These are phyloP conservation scores for Phortica variegata DNA, from an alignment of 1,140 invertebrate genomes.

Conservation along the genomic window DNA sequence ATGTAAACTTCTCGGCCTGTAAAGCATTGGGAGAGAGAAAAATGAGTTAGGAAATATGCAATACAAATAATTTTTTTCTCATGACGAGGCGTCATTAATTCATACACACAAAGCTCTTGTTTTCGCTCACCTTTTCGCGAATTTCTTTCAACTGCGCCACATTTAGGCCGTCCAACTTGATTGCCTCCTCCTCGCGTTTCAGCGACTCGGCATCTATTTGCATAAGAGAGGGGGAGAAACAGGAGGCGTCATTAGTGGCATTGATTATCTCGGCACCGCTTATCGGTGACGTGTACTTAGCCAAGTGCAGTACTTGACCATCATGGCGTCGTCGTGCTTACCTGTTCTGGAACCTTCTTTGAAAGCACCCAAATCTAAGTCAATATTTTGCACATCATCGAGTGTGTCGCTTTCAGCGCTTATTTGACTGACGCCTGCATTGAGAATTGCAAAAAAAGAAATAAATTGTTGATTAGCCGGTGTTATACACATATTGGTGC, in stretches of 20 bases:
- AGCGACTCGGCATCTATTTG: constrained; percentile 72
- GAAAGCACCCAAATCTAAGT: constrained; percentile 75
- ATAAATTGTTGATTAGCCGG: constrained; percentile 28
- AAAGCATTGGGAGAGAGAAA: constrained; percentile 1
- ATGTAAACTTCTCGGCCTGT: constrained; percentile 85
- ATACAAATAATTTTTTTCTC: neutral
- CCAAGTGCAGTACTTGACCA: neutral
- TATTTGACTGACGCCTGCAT: constrained; percentile 52
- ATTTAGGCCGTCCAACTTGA: constrained; percentile 93
- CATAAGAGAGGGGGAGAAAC: constrained; percentile 16
- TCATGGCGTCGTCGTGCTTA: constrained; percentile 57
- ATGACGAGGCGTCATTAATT: neutral
- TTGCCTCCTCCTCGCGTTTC: constrained; percentile 91
- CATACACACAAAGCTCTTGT: neutral
- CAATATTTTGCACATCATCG: constrained; percentile 63
- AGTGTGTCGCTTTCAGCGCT: constrained; percentile 53
- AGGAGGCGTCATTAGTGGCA: constrained; percentile 17
- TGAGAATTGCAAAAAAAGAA: constrained; percentile 27
- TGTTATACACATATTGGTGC: constrained; percentile 3
- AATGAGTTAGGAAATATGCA: constrained; percentile 6
- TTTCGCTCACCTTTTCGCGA: constrained; percentile 66
- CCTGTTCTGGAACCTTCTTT: constrained; percentile 83
- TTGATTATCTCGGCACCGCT: constrained; percentile 11
- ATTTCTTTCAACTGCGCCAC: constrained; percentile 92
- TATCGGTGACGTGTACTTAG: constrained; percentile 43